These are phyloP conservation scores for Leptoclinus maculatus DNA, from an alignment of 2,797 vertebrate species.

Conservation along the genomic window DNA sequence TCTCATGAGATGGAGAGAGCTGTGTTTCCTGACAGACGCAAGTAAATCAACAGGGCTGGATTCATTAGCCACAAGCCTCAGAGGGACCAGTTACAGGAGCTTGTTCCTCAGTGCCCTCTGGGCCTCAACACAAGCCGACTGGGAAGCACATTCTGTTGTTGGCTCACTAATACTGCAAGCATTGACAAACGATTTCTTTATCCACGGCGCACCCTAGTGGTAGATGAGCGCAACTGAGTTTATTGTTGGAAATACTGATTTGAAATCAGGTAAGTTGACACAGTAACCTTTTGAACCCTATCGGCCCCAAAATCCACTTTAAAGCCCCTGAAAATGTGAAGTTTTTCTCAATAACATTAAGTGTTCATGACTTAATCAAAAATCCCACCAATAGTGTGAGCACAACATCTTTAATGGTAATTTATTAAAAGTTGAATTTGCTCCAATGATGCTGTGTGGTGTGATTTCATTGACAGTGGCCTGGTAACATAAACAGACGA, in stretches of 20 bases:
- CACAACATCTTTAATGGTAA: not conserved
- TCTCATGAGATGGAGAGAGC: conserved; percentile 10
- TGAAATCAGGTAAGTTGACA: not conserved
- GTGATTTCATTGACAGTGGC: not conserved
- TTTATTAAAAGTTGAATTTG: not conserved
- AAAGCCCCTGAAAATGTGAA: not conserved
- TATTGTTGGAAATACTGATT: not conserved
- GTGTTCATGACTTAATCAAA: not conserved
- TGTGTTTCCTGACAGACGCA: conserved; percentile 16
- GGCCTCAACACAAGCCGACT: not conserved
- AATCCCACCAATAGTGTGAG: not conserved
- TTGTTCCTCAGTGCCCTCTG: conserved; percentile 10
- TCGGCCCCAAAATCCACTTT: not conserved
- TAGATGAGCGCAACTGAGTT: not conserved
- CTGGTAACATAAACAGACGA: not conserved
- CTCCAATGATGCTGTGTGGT: not conserved
- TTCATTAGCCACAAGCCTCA: conserved; percentile 20
- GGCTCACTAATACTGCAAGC: not conserved
- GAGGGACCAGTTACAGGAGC: conserved; percentile 20
- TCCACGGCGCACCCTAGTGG: conserved; percentile 52
- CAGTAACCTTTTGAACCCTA: not conserved
- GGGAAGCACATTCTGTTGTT: not conserved
- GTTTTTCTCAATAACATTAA: not conserved
- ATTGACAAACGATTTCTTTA: conserved; percentile 29
- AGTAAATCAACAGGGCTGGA: conserved; percentile 11